Percentiles rank a stretch among this genome's conserved stretches.
phyloP scores from a whole-genome alignment of 2,113 vertebrate genomes.

The Antechinus stuartii region DNA sequence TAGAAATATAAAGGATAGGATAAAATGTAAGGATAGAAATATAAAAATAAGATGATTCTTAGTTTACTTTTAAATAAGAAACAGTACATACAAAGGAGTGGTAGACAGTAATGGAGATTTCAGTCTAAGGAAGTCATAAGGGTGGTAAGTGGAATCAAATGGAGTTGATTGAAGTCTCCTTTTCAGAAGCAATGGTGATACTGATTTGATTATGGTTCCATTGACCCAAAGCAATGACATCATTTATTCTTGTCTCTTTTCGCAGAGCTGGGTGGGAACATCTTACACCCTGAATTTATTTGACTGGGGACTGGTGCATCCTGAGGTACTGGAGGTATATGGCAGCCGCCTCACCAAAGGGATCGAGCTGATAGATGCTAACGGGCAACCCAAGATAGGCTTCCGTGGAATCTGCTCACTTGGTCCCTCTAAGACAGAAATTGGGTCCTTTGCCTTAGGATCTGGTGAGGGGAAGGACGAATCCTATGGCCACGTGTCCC shows the following conservation, averaged over 20 bases:
- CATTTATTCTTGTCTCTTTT: conserved; percentile 34
- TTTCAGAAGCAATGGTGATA: background rate
- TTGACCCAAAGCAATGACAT: background rate
- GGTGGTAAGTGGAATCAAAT: background rate
- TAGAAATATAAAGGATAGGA: background rate
- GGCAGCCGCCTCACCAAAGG: conserved; percentile 51
- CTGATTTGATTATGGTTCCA: background rate
- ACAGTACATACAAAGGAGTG: background rate
- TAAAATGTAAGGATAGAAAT: background rate
- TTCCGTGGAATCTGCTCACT: background rate
- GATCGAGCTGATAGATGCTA: conserved; percentile 52
- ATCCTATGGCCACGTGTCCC: conserved; percentile 88
- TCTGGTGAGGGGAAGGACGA: conserved; percentile 74
- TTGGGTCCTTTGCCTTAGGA: conserved; percentile 40
- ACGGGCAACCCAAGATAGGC: conserved; percentile 49
- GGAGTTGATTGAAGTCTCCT: background rate
- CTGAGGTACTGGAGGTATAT: conserved; percentile 76
- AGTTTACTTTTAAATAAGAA: background rate
- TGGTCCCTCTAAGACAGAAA: conserved; percentile 2
- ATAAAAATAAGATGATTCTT: background rate
- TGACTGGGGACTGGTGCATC: conserved; percentile 68
- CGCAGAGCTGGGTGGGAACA: conserved; percentile 84
- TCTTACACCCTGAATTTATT: conserved; percentile 77
- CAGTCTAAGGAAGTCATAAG: background rate
- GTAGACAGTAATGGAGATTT: background rate